Conservation (phyloP, 2,888 invertebrate genomes). For the Eilema depressum region DNA sequence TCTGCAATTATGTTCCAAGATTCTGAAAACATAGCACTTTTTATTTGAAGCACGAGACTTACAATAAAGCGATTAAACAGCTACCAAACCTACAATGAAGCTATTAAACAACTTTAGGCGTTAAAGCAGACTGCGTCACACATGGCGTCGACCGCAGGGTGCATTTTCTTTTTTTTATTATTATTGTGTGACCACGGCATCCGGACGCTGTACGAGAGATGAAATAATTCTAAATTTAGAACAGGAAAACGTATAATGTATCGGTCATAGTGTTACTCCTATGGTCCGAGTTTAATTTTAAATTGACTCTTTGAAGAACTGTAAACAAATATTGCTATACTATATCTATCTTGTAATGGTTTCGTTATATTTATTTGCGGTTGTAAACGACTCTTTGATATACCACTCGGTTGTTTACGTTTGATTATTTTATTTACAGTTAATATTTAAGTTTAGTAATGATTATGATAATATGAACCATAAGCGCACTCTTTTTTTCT, state of each 20-base stretch:
- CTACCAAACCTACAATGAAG: conserved; percentile 38
- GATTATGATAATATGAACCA: background rate
- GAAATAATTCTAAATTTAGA: conserved; percentile 77
- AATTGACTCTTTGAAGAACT: conserved; percentile 32
- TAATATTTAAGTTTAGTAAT: background rate
- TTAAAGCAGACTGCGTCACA: conserved; percentile 53
- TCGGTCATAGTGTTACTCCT: conserved; percentile 42
- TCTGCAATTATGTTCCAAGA: background rate
- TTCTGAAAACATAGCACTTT: background rate
- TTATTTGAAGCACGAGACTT: background rate
- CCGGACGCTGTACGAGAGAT: conserved; percentile 58
- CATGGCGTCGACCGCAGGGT: conserved; percentile 60
- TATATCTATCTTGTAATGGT: conserved; percentile 31
- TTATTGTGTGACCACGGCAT: conserved; percentile 48
- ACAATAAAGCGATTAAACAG: conserved; percentile 48
- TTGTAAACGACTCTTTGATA: background rate
- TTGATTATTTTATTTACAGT: background rate
- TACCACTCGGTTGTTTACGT: background rate
- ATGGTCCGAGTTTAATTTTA: conserved; percentile 36
- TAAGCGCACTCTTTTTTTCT: conserved; percentile 31
- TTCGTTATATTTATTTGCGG: background rate
- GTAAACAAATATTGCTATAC: conserved; percentile 19
- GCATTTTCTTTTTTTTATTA: conserved; percentile 58
- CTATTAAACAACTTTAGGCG: conserved; percentile 42
- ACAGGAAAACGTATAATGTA: conserved; percentile 63